A percentile compares a stretch with the other conserved stretches of the same genome.
Conservation (phyloP, 2,797 vertebrate species). For the Streptopelia turtur region DNA sequence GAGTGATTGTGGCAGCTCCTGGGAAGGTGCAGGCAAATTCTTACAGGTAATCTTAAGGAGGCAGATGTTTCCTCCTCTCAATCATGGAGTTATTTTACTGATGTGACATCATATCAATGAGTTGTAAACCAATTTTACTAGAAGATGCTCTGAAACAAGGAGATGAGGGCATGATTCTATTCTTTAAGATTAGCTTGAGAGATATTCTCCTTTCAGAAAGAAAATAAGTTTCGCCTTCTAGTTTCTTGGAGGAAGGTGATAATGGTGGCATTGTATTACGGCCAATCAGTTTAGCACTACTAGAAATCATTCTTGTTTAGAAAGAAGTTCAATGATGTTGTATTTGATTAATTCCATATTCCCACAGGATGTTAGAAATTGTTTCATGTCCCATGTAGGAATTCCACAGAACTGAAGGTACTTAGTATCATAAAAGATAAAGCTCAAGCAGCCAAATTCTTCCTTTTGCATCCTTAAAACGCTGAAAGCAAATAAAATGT, state of each 20-base stretch:
- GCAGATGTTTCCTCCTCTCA: not conserved
- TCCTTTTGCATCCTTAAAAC: not conserved
- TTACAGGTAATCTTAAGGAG: not conserved
- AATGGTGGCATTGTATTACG: not conserved
- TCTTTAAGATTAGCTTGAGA: not conserved
- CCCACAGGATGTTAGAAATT: conserved; percentile 63
- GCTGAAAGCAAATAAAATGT: not conserved
- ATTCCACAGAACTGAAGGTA: not conserved
- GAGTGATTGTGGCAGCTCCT: not conserved
- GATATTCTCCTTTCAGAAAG: conserved; percentile 1
- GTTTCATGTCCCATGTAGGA: not conserved
- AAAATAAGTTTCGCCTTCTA: not conserved
- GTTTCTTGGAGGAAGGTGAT: not conserved
- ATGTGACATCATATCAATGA: not conserved
- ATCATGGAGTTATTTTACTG: not conserved
- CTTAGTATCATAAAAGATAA: not conserved
- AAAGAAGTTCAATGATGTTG: conserved; percentile 64
- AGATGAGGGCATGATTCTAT: not conserved
- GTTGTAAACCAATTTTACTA: not conserved
- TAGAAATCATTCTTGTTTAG: conserved; percentile 56
- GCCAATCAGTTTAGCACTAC: conserved; percentile 10
- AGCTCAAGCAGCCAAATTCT: not conserved
- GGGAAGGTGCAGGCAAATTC: not conserved
- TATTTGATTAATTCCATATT: conserved; percentile 65
- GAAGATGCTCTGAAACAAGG: not conserved